phyloP scores from a whole-genome alignment of 2,888 invertebrate genomes.

The Ophion obscuratus region DNA sequence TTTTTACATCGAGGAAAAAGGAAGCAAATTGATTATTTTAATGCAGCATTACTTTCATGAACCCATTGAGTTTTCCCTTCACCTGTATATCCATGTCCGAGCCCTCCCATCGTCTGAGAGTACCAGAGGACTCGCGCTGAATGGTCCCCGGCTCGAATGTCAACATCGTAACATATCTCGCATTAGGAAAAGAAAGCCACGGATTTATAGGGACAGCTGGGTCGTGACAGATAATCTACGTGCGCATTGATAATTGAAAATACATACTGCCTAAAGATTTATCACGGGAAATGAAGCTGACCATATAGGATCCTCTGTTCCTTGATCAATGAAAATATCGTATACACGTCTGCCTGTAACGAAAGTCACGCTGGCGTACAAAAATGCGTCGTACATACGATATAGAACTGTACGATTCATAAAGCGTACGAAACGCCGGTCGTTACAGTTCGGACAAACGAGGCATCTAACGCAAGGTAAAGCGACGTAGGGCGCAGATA shows the following conservation, averaged over 20 bases:
- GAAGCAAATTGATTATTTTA: constrained; percentile 55
- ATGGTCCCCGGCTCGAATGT: constrained; percentile 51
- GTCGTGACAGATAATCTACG: constrained; percentile 46
- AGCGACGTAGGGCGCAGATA: constrained; percentile 21
- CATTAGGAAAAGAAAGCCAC: constrained; percentile 42
- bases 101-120: constrained; percentile 31
- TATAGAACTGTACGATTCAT: constrained; percentile 26
- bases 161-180: constrained; percentile 52
- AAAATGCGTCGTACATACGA: constrained; percentile 40
- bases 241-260: constrained; percentile 16
- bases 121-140: constrained; percentile 48
- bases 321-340: constrained; percentile 51
- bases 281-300: constrained; percentile 33
- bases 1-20: constrained; percentile 33
- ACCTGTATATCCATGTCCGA: constrained; percentile 20
- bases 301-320: constrained; percentile 48
- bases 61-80: constrained; percentile 38
- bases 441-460: constrained; percentile 49
- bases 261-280: constrained; percentile 6
- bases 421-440: constrained; percentile 34
- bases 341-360: constrained; percentile 10
- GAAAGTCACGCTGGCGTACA: not conserved
- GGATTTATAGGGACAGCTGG: constrained; percentile 61
- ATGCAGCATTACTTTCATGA: constrained; percentile 71
- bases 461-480: constrained; percentile 42